Evolutionary conservation across 2,888 invertebrate genomes (phyloP), one percentile per base, ranked within the genome.

Genomic region (Diachrysia chrysitis): DNA sequence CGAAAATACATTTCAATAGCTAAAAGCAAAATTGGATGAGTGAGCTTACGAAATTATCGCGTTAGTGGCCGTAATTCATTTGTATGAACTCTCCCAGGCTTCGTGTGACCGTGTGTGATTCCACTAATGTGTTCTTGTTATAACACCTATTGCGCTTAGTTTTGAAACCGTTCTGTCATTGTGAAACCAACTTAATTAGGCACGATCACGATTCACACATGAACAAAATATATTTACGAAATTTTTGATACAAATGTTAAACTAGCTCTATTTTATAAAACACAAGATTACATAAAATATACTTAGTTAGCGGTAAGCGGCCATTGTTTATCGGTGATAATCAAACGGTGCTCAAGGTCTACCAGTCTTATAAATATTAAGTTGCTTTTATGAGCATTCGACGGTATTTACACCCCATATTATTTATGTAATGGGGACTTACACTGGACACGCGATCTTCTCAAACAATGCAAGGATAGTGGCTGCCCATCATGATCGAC

Each of bases 1-100:
- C 93, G 92, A 95, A 94, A 94, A 93, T 89, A 92, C 93, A 94
- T 95, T 94, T 92, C 94, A 93, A 95, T 94, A 93, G 92, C 85
- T 90, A 89, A 88, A 89, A 88, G 85, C 87, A 87, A 92, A 94
- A 93, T 94, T 93, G 93, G 91, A 89, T 83, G 90, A 81, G 79
- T 87, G 88, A 89, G 87, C 90, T 91, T 91, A 89, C 89, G 87
- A 92, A 94, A 94, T 94, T 92, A 95, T 93, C 93, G 90, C 91
- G 89, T 93, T 90, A 86, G 81, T 82, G 76, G 73, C 83, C 78
- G 87, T 91, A 90, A 93, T 93, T 93, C 91, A 92, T 93, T 93
- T 92, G 90, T 91, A 88, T 80, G 82, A 87, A 90, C 80, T 89
- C 92, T 93, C 94, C 89, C 94, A 93, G 88, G 89, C 86, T 78